Conservation (phyloP, 2,797 vertebrate genomes). For the Rhyacichthys aspro region DNA sequence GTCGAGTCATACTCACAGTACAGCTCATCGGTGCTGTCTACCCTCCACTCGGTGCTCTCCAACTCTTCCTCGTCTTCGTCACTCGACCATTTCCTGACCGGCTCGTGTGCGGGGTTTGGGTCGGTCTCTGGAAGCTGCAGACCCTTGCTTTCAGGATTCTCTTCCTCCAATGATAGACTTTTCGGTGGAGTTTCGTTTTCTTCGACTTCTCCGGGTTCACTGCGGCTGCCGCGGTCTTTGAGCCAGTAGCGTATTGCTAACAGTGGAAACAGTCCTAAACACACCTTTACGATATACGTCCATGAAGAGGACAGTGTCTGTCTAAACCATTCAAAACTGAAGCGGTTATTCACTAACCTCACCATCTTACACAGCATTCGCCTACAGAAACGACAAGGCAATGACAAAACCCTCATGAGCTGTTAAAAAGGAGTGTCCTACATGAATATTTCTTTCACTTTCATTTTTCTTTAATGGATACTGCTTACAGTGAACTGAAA, state of each 20-base stretch:
- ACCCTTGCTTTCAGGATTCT: neutral
- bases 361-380: rapidly evolving
- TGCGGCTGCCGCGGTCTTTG: rapidly evolving
- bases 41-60: neutral
- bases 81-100: too few species aligned
- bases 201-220: rapidly evolving
- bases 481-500: slow-evolving; percentile 2
- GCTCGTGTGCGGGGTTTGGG: too few species aligned
- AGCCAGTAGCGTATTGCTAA: too few species aligned
- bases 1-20: slow-evolving; percentile 85
- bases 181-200: rapidly evolving
- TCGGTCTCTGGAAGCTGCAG: neutral
- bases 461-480: slow-evolving; percentile 24
- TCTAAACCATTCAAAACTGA: rapidly evolving
- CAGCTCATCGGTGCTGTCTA: slow-evolving; percentile 45
- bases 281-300: too few species aligned
- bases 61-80: rapidly evolving
- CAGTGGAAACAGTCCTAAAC: too few species aligned
- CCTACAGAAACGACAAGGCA: rapidly evolving
- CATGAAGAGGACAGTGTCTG: too few species aligned
- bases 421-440: rapidly evolving
- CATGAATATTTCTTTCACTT: slow-evolving; percentile 20
- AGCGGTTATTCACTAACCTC: rapidly evolving
- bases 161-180: rapidly evolving
- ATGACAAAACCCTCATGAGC: rapidly evolving